Evolutionary conservation across 2,888 invertebrate genomes (phyloP).

Genomic region (Taenaris catops): DNA sequence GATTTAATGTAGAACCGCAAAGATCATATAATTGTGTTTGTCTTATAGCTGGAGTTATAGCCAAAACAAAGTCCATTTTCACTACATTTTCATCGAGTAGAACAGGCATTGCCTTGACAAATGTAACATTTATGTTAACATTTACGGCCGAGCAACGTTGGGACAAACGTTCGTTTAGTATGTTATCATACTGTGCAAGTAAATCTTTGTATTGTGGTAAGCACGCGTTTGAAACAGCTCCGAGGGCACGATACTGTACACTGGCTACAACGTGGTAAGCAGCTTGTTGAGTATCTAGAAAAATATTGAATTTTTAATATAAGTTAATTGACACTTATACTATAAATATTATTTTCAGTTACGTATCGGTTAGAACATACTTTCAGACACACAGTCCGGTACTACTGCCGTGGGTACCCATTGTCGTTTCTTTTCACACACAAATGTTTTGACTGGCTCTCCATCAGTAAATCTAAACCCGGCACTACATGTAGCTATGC

Average conservation of each 20-base stretch:
- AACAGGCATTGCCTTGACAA: slow-evolving; percentile 89
- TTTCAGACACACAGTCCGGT: slow-evolving; percentile 97
- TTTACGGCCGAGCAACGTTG: slow-evolving; percentile 97
- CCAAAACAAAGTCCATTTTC: slow-evolving; percentile 93
- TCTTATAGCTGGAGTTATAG: slow-evolving; percentile 91
- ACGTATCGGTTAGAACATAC: slow-evolving; percentile 58
- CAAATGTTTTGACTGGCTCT: slow-evolving; percentile 91
- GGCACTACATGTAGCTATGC: slow-evolving; percentile 93
- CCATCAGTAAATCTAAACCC: slow-evolving; percentile 96
- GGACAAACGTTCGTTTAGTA: slow-evolving; percentile 90
- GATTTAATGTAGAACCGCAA: slow-evolving; percentile 94
- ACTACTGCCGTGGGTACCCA: slow-evolving; percentile 95
- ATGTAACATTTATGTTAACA: slow-evolving; percentile 96
- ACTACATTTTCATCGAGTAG: slow-evolving; percentile 92
- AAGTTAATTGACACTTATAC: neutral
- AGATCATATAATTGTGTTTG: slow-evolving; percentile 96
- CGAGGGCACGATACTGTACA: slow-evolving; percentile 93
- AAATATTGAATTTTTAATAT: too few species aligned
- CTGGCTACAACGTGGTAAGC: slow-evolving; percentile 94
- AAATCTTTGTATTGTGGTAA: slow-evolving; percentile 92
- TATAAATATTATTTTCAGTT: neutral
- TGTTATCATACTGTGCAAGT: slow-evolving; percentile 88
- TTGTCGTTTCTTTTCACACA: slow-evolving; percentile 88
- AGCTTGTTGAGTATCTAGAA: slow-evolving; percentile 94
- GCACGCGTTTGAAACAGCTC: slow-evolving; percentile 92